Base-by-base conservation (phyloP, 1,140 invertebrate genomes). In the Solen grandis region DNA sequence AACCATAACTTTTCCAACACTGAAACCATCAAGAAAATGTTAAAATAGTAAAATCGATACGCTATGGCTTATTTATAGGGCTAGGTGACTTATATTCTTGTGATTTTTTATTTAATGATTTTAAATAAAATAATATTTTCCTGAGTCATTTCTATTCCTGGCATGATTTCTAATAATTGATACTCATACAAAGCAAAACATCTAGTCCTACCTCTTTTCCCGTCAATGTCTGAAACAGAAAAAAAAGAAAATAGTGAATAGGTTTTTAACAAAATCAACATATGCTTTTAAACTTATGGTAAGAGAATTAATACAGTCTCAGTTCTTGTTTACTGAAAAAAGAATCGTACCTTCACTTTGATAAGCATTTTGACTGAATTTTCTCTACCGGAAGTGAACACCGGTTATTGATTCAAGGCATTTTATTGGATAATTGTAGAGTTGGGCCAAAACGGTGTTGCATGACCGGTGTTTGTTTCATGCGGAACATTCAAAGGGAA, bases 221-320 rank as follows among this genome's bases (percentile, higher is more conserved):
- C 10, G 87, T 88, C 19, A 88, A 38, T 14, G 87, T 88, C 87
- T 88, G 87, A 82, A 87, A 85, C 52, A 60, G 72, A 62, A 75
- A 78, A 74, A 65, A 74, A 36, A 36, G 68, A 52, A 41, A 41
- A 5, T 22, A 25, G 14, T 38, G 14, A 46, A 50, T 13, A 27
- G 14, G 31, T 46, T 68, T 25, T 68, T 50, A 66, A 68, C 65
- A 1, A 3, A 35, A 33, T n/a, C 14, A 38, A 16, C 62, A 5
- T 65, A 31, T n/a, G n/a, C 13, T 19, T 35, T 22, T 19, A 65
- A 68, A 10, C 3, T 50, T 36, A 57, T 16, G 16, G 54, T 16
- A 29, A 0, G 97, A 96, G n/a, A n/a, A n/a, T n/a, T 93, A 99
- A 97, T 14, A 99, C 95, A 54, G 99, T 93, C 0, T 97, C 99